phyloP scores from a whole-genome alignment of 1,140 invertebrate species.

The Macrocentrus cingulum region DNA sequence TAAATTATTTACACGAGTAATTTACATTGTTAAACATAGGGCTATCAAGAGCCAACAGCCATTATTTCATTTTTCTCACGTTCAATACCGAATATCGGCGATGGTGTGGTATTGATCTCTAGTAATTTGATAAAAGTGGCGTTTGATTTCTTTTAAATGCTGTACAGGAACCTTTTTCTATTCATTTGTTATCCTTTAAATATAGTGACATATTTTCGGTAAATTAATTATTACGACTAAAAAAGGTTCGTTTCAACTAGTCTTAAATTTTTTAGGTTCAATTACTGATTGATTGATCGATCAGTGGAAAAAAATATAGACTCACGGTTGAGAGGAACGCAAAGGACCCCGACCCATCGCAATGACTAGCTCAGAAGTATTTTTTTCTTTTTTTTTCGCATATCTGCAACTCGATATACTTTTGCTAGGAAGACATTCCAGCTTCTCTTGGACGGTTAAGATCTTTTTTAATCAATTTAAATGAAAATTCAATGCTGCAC shows the following conservation, averaged over 20 bases:
- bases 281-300: slow-evolving; percentile 28
- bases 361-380: slow-evolving; percentile 31
- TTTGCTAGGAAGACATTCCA: slow-evolving; percentile 22
- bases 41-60: slow-evolving; percentile 33
- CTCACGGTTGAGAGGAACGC: slow-evolving; percentile 28
- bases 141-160: slow-evolving; percentile 62
- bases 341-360: slow-evolving; percentile 23
- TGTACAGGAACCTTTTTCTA: slow-evolving; percentile 59
- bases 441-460: no score
- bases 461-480: no score
- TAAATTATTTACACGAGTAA: slow-evolving; percentile 51
- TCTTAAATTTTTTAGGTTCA: slow-evolving; percentile 35
- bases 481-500: no score
- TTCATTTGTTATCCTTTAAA: slow-evolving; percentile 36
- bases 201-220: slow-evolving; percentile 40
- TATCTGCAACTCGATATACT: slow-evolving; percentile 18
- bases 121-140: slow-evolving; percentile 44
- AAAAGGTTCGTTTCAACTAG: slow-evolving; percentile 33
- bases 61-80: slow-evolving; percentile 47
- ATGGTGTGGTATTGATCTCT: slow-evolving; percentile 1
- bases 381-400: slow-evolving; percentile 13
- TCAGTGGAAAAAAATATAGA: slow-evolving; percentile 33
- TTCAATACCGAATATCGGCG: slow-evolving; percentile 47
- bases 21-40: slow-evolving; percentile 48
- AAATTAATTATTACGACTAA: slow-evolving; percentile 42